Evolutionary conservation across 2,797 vertebrate genomes (phyloP).

Genomic region (Tapirus indicus): DNA sequence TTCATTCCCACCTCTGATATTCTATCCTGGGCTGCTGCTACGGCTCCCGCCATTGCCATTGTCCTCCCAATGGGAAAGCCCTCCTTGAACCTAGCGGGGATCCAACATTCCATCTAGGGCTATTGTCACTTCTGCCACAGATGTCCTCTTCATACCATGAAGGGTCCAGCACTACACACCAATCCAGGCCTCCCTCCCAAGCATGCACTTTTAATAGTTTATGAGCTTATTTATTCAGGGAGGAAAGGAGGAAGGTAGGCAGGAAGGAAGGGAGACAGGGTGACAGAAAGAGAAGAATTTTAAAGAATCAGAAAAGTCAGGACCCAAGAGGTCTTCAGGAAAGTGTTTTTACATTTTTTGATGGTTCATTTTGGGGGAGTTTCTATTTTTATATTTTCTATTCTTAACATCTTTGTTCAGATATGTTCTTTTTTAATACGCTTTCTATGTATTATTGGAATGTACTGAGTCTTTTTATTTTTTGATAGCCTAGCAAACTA

Average conservation of each 20-base stretch:
- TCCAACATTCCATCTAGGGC: not conserved
- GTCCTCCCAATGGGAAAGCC: not conserved
- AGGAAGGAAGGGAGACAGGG: not conserved
- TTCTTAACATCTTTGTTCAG: not conserved
- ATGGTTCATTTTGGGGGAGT: not conserved
- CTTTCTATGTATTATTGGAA: not conserved
- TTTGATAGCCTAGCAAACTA: not conserved
- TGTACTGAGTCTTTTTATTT: not conserved
- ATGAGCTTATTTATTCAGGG: not conserved
- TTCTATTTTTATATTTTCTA: not conserved
- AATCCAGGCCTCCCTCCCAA: not conserved
- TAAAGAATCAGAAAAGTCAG: not conserved
- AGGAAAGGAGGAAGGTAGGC: not conserved
- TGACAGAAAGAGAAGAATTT: not conserved
- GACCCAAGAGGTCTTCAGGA: not conserved
- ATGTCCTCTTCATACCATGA: not conserved
- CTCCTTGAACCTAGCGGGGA: not conserved
- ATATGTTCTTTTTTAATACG: not conserved
- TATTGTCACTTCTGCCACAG: not conserved
- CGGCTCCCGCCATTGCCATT: not conserved
- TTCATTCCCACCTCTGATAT: not conserved
- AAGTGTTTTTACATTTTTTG: conserved; percentile 2
- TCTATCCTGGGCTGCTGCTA: not conserved
- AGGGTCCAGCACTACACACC: not conserved
- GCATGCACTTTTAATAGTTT: not conserved